These are phyloP conservation scores for Lagodon rhomboides DNA, from an alignment of 2,797 vertebrate species.

Conservation along the genomic window DNA sequence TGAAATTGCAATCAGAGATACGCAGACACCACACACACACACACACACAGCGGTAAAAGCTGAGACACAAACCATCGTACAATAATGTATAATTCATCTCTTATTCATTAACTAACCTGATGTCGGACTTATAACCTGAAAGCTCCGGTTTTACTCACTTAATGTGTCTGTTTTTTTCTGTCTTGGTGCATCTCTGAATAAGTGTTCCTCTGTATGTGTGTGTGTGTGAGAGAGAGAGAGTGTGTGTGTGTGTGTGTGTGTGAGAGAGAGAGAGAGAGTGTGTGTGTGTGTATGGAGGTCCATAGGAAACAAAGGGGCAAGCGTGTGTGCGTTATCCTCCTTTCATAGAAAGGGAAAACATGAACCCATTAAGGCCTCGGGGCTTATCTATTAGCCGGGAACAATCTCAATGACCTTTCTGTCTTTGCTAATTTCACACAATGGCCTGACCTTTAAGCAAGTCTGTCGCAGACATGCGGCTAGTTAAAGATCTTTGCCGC, in stretches of 20 bases:
- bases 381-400: slow-evolving; percentile 81
- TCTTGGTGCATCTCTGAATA: neutral
- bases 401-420: slow-evolving; percentile 86
- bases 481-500: slow-evolving; percentile 79
- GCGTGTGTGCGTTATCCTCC: slow-evolving; percentile 64
- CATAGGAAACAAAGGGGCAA: slow-evolving; percentile 54
- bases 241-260: slow-evolving; percentile 7
- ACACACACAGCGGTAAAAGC: slow-evolving; percentile 36
- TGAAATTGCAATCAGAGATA: slow-evolving; percentile 49
- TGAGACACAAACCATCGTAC: slow-evolving; percentile 25
- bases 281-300: slow-evolving; percentile 5
- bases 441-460: slow-evolving; percentile 84
- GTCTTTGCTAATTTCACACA: slow-evolving; percentile 85
- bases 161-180: slow-evolving; percentile 9
- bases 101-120: slow-evolving; percentile 69
- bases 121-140: slow-evolving; percentile 40
- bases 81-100: slow-evolving; percentile 52
- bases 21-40: slow-evolving; percentile 20
- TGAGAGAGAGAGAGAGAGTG: neutral
- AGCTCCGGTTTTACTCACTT: neutral
- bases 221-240: neutral
- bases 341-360: slow-evolving; percentile 72
- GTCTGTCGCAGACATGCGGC: slow-evolving; percentile 66
- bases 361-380: slow-evolving; percentile 78
- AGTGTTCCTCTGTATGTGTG: neutral